Evolutionary conservation across 2,888 invertebrate species (phyloP).

Genomic region (Bellardia pandia): DNA sequence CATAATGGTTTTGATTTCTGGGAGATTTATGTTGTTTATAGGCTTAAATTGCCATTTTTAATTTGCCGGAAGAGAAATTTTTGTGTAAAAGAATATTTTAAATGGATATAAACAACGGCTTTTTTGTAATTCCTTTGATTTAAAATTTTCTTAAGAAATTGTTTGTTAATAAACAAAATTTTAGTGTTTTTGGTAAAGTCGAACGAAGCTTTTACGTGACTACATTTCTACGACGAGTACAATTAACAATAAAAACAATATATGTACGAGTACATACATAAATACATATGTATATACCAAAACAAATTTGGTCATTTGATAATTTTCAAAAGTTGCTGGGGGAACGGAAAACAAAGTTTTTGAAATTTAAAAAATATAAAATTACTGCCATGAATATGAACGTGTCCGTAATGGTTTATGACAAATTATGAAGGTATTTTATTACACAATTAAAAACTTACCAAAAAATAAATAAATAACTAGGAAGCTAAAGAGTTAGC

Average conservation of each 20-base stretch:
- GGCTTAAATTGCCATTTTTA: too few species aligned
- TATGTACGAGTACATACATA: not conserved
- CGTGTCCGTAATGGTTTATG: slow-evolving; percentile 48
- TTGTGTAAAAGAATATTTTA: not conserved
- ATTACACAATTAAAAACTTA: slow-evolving; percentile 16
- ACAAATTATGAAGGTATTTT: slow-evolving; percentile 20
- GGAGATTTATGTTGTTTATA: not conserved
- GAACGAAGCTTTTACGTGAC: slow-evolving; percentile 19
- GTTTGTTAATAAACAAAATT: not conserved
- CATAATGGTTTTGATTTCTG: not conserved
- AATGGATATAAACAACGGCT: not conserved
- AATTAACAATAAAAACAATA: not conserved
- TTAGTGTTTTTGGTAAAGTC: not conserved
- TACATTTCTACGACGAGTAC: not conserved
- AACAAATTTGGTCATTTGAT: not conserved
- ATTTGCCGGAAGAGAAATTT: not conserved
- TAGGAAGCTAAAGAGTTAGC: not conserved
- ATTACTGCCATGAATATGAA: slow-evolving; percentile 5
- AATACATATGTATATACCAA: not conserved
- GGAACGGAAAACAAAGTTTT: not conserved
- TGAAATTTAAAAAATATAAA: not conserved
- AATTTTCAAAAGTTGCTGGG: not conserved
- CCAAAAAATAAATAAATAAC: not conserved
- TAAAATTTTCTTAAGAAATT: not conserved
- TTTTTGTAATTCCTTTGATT: not conserved